These are phyloP conservation scores for Thamnophis sirtalis DNA, from an alignment of 2,113 vertebrate species.

Conservation along the genomic window DNA sequence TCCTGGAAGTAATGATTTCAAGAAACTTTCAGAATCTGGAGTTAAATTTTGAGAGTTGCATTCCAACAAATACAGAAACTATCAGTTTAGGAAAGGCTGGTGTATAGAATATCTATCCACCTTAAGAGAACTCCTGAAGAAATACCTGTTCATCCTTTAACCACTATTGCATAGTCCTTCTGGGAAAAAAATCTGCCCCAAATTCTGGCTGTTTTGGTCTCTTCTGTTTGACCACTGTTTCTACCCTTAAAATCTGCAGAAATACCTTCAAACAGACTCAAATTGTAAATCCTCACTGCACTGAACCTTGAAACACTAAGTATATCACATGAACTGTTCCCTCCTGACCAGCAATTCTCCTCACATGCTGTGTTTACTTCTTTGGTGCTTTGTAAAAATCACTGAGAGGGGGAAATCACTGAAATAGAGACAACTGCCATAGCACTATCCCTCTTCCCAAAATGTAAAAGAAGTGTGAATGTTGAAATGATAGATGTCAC, in stretches of 20 bases:
- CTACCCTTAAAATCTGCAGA: not conserved
- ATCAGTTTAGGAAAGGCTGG: not conserved
- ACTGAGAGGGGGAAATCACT: not conserved
- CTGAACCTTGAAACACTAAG: not conserved
- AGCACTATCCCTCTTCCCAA: not conserved
- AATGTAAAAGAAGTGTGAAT: not conserved
- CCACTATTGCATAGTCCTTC: not conserved
- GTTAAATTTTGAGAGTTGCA: not conserved
- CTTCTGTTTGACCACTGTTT: not conserved
- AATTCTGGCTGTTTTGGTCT: not conserved
- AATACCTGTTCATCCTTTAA: not conserved
- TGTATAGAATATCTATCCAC: not conserved
- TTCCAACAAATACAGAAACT: not conserved
- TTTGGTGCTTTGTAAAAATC: not conserved
- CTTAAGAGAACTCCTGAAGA: not conserved
- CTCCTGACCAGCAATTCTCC: not conserved
- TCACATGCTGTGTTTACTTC: not conserved
- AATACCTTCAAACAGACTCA: not conserved
- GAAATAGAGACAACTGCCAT: not conserved
- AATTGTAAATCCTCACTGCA: not conserved
- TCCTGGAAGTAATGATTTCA: not conserved
- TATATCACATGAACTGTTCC: not conserved
- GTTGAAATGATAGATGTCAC: not conserved
- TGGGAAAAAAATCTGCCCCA: not conserved
- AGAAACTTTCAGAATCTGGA: not conserved